A percentile compares a stretch with the other conserved stretches of the same genome.
These are phyloP conservation scores for Varecia variegata DNA, from an alignment of 2,797 vertebrate species.

Conservation along the genomic window DNA sequence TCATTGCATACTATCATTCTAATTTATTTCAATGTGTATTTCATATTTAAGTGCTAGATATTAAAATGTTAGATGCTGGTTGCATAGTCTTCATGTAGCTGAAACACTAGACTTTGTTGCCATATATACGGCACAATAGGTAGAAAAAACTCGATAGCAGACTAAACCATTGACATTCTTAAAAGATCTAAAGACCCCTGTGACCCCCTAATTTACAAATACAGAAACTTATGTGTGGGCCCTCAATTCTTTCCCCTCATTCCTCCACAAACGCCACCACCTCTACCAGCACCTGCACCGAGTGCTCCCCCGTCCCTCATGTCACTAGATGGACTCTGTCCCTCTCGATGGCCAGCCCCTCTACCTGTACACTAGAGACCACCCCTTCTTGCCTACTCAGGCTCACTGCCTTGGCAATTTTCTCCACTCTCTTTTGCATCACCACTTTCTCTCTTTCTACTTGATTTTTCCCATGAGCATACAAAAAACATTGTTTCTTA, in stretches of 20 bases:
- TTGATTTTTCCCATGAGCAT: not conserved
- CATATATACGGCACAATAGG: not conserved
- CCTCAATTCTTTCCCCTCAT: not conserved
- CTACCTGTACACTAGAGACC: not conserved
- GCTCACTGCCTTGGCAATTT: not conserved
- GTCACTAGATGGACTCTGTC: not conserved
- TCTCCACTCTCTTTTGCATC: not conserved
- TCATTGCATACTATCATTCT: not conserved
- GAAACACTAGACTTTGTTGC: not conserved
- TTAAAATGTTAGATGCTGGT: not conserved
- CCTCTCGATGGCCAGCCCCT: not conserved
- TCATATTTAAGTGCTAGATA: not conserved
- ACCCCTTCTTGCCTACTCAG: not conserved
- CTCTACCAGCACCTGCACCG: not conserved
- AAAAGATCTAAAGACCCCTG: not conserved
- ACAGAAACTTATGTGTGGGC: not conserved
- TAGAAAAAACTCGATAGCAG: not conserved
- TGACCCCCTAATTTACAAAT: not conserved
- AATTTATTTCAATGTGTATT: not conserved
- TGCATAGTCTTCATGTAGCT: not conserved
- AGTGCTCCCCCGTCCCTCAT: not conserved
- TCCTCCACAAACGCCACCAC: not conserved
- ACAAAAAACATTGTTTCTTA: not conserved
- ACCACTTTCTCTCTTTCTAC: not conserved
- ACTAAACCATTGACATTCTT: not conserved